Evolutionary conservation across 2,797 vertebrate species (phyloP), one percentile per base, ranked within the genome.

Genomic region (Galagoides demidoff): DNA sequence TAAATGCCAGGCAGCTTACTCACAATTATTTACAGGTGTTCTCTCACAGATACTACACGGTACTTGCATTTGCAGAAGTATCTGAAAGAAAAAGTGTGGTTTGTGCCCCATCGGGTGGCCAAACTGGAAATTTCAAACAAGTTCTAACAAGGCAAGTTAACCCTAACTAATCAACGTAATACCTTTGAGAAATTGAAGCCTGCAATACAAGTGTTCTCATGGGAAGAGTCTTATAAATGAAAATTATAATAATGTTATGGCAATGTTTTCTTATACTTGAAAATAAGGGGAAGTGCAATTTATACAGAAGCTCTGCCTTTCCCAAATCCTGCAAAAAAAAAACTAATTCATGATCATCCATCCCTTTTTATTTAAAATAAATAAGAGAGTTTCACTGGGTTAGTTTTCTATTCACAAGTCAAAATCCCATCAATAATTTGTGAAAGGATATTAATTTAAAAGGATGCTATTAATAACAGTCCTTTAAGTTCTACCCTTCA

Each of bases 81-180:
- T 45, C 20, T 82, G 68, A 95, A 89, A 95, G 85, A 77, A 97
- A 96, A 97, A 76, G 27, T 70, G 68, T 97, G 91, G 92, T 89
- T 87, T 94, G 93, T 98, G 95, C 97, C 97, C 93, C 45, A 92
- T 85, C 81, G 92, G 93, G 96, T 98, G 93, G 96, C 61, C 96
- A 97, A 97, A 95, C 92, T 45, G 57, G 84, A 98, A 95, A 90
- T 95, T 95, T 97, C 97, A 95, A 97, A 97, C 97, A 93, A 97
- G 95, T 96, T 95, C 77, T 76, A 49, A 74, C 63, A 89, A 27
- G 93, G 83, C 85, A 97, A 95, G 96, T 64, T 89, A 79, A 94
- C 79, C 88, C 43, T 77, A 97, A 96, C 94, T 96, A 96, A 97
- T 95, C 87, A 73, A 93, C 3, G 91, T 81, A 11, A 86, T 92